Base-by-base conservation (phyloP, 2,113 vertebrate genomes). In the Neotoma lepida region DNA sequence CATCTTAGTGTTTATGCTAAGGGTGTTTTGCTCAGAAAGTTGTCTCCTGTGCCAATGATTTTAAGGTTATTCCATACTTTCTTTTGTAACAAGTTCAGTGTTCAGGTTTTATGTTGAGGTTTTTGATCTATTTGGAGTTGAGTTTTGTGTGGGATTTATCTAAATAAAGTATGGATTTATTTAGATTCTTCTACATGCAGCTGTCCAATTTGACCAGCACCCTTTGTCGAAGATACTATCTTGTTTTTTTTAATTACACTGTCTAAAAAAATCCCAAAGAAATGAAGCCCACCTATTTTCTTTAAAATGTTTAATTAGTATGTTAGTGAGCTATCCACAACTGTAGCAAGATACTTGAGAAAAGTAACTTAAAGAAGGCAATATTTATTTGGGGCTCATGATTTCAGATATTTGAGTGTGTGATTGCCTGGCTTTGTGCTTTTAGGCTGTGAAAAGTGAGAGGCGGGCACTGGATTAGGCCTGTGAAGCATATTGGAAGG, bases 231-330 rank as follows among this genome's bases (percentile, higher is more conserved):
- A 51, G 30, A 77, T 51, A 17, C 7, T 77, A 10, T 46, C 41
- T 44, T 74, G 24, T 13, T 74, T 61, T 61, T 58, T 49, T 49
- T 24, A 13, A 41, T 28, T 51, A 54, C 87, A 41, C 8, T 61
- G 24, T 84, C 24, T 63, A 86, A 87, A 92, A 39, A 9, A 78
- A 15, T 88, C 17, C 22, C 39, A n/a, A 86, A 56, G 26, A 86
- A 92, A 78, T 77, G 12, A 86, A 73, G 54, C 6, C 4, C 14
- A 84, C n/a, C 0, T 8, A 58, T 76, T 74, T 88, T 63, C 9
- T 77, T 82, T 63, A 87, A 89, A 88, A 61, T 64, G n/a, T 90
- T 86, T 64, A 73, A 44, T 93, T 26, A 63, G 3, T 84, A 20
- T 44, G 26, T 30, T 63, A 44, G 39, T 30, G 24, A 64, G n/a